Evolutionary conservation across 2,797 vertebrate genomes (phyloP).

Genomic region (Myripristis murdjan): DNA sequence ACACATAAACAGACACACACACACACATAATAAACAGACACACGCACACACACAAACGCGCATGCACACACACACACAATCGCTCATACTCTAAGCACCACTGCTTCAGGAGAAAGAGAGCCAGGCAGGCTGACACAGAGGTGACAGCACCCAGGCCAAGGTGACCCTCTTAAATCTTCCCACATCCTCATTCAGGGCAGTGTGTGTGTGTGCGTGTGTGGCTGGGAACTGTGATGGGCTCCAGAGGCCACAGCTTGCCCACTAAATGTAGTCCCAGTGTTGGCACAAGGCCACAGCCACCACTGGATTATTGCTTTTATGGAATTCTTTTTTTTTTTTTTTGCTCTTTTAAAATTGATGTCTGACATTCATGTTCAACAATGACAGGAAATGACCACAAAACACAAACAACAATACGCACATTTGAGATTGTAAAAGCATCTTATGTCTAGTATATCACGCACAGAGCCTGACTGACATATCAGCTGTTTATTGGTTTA

Average conservation of each 20-base stretch:
- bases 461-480: too few relatives aligned
- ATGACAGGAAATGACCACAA: background rate
- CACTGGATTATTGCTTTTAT: background rate
- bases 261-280: conserved; percentile 29
- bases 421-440: too few relatives aligned
- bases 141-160: conserved; percentile 70
- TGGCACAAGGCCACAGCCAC: conserved; percentile 10
- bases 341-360: too few relatives aligned
- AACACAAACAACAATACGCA: background rate
- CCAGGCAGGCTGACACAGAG: conserved; percentile 24
- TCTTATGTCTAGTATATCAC: too few relatives aligned
- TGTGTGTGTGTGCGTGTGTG: conserved; percentile 16
- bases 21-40: conserved; percentile 2
- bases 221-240: conserved; percentile 22
- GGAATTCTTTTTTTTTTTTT: too few relatives aligned
- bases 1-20: background rate
- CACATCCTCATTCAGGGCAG: conserved; percentile 32
- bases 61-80: conserved; percentile 24
- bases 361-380: too few relatives aligned
- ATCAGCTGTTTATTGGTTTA: too few relatives aligned
- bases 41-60: conserved; percentile 2
- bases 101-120: conserved; percentile 48
- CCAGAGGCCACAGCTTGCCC: conserved; percentile 23
- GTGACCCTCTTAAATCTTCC: conserved; percentile 75
- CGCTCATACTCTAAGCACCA: conserved; percentile 38